These are phyloP conservation scores for Sebastes flavidus DNA, from an alignment of 2,797 vertebrate genomes.

Conservation along the genomic window DNA sequence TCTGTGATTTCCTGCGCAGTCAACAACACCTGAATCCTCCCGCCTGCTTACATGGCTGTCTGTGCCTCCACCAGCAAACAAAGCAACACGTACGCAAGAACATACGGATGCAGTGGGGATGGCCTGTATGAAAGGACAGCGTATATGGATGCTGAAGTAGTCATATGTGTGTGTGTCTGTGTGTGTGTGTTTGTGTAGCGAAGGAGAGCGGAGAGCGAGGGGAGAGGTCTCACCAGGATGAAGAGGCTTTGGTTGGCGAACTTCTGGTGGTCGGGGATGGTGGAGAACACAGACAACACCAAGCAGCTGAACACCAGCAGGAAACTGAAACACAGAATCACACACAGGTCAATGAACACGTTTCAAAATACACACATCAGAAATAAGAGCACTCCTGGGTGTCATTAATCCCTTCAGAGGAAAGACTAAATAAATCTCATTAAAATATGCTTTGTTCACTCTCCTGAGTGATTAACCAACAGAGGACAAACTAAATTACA, in stretches of 20 bases:
- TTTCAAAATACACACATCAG: not conserved
- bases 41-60: conserved; percentile 76
- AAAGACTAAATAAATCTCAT: conserved; percentile 20
- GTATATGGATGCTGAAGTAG: conserved; percentile 3
- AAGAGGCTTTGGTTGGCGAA: conserved; percentile 94
- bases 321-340: conserved; percentile 86
- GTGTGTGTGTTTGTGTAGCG: not conserved
- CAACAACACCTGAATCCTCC: conserved; percentile 81
- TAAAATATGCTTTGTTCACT: conserved; percentile 33
- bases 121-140: not conserved
- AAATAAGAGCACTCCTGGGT: conserved; percentile 1
- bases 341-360: conserved; percentile 7
- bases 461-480: conserved; percentile 31
- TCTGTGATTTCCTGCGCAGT: conserved; percentile 77
- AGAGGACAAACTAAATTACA: conserved; percentile 16
- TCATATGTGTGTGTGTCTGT: not conserved
- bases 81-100: conserved; percentile 54
- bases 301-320: conserved; percentile 98
- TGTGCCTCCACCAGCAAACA: conserved; percentile 41
- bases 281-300: conserved; percentile 98
- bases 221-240: conserved; percentile 89
- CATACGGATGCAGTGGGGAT: conserved; percentile 1
- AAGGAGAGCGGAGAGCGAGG: not conserved
- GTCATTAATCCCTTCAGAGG: conserved; percentile 4
- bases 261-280: conserved; percentile 94